Percentiles rank a stretch among this genome's conserved stretches.
These are phyloP conservation scores for Sceliomorpha sp. DNA, from an alignment of 2,888 invertebrate species.

Conservation along the genomic window DNA sequence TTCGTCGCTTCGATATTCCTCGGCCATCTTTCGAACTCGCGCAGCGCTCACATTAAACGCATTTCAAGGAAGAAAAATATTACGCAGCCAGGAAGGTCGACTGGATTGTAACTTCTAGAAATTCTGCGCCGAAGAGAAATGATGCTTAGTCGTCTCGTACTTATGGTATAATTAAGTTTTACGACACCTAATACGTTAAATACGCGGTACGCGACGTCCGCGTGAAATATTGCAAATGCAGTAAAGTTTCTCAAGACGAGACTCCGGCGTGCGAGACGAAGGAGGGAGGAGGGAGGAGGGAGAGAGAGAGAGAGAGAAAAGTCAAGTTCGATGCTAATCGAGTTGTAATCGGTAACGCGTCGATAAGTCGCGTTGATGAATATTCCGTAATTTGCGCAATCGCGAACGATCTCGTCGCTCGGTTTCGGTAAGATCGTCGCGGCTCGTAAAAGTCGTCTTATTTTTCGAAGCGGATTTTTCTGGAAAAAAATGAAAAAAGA, in stretches of 20 bases:
- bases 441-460: too few species aligned
- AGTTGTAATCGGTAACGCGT: too few species aligned
- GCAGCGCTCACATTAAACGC: constrained; percentile 38
- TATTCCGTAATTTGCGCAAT: too few species aligned
- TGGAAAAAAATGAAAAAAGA: too few species aligned
- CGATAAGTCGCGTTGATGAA: too few species aligned
- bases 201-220: constrained; percentile 36
- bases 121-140: constrained; percentile 48
- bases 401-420: too few species aligned
- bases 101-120: constrained; percentile 50
- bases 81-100: constrained; percentile 52
- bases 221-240: constrained; percentile 41
- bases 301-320: too few species aligned
- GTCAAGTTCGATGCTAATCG: too few species aligned
- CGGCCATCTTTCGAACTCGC: constrained; percentile 11
- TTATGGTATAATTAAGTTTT: constrained; percentile 55
- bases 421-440: too few species aligned
- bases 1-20: constrained; percentile 7
- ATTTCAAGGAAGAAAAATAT: constrained; percentile 53
- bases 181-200: constrained; percentile 50
- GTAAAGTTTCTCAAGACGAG: constrained; percentile 33
- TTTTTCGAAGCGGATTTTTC: too few species aligned
- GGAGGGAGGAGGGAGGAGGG: too few species aligned
- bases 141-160: constrained; percentile 41
- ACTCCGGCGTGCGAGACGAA: too few species aligned